A percentile compares a stretch with the other conserved stretches of the same genome.
phyloP scores from a whole-genome alignment of 2,888 invertebrate genomes.

The Plebejus anna region DNA sequence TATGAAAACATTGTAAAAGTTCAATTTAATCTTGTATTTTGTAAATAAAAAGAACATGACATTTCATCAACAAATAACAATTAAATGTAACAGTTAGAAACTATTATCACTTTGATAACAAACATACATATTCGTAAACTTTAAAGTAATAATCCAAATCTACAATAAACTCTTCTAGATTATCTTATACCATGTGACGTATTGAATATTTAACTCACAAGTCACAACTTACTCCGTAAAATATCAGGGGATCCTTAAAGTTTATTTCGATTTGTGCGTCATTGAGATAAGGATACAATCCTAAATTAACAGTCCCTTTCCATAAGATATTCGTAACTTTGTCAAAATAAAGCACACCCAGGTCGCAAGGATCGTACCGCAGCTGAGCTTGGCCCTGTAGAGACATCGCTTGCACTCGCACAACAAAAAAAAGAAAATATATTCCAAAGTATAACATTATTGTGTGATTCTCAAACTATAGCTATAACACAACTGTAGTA shows the following conservation, averaged over 20 bases:
- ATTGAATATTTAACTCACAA: not conserved
- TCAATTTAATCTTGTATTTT: too few relatives aligned
- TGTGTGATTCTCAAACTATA: not conserved
- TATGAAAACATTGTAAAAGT: too few relatives aligned
- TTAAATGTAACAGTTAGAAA: too few relatives aligned
- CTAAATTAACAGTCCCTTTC: constrained; percentile 56
- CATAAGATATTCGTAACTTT: constrained; percentile 52
- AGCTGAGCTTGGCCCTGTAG: constrained; percentile 56
- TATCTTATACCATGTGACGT: not conserved
- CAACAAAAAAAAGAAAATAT: constrained; percentile 37
- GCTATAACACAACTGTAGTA: not conserved
- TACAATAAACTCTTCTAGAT: too few relatives aligned
- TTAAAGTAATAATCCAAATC: too few relatives aligned
- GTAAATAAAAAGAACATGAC: too few relatives aligned
- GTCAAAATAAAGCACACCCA: constrained; percentile 63
- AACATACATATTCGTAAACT: too few relatives aligned
- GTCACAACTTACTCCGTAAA: constrained; percentile 53
- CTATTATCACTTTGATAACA: too few relatives aligned
- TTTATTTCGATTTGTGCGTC: constrained; percentile 50
- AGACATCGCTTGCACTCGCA: constrained; percentile 50
- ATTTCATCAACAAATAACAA: too few relatives aligned
- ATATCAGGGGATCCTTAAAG: constrained; percentile 52
- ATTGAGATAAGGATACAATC: constrained; percentile 49
- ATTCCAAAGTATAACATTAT: constrained; percentile 12
- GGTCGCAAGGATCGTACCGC: constrained; percentile 64